phyloP scores from a whole-genome alignment of 2,888 invertebrate genomes.

The Limnephilus rhombicus region DNA sequence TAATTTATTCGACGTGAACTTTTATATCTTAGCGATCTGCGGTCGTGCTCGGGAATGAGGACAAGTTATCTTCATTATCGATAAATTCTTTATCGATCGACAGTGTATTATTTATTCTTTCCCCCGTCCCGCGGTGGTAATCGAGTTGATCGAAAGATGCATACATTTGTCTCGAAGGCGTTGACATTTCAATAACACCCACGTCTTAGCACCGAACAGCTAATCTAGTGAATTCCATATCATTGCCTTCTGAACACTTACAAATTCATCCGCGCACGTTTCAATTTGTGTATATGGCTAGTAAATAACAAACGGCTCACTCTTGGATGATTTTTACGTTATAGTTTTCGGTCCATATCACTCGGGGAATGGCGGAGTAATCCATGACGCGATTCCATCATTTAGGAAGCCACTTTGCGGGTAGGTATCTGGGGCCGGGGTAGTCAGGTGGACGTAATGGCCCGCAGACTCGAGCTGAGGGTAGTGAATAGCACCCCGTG shows the following conservation, averaged over 20 bases:
- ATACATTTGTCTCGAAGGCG: neutral
- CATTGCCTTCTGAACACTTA: neutral
- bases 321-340: slow-evolving; percentile 11
- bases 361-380: slow-evolving; percentile 13
- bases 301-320: slow-evolving; percentile 37
- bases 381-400: slow-evolving; percentile 20
- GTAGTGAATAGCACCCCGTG: neutral
- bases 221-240: neutral
- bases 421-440: neutral
- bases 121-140: neutral
- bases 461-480: neutral
- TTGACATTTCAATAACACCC: neutral
- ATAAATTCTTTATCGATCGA: too few species aligned
- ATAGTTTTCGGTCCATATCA: slow-evolving; percentile 11
- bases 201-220: neutral
- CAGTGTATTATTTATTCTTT: too few species aligned
- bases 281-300: slow-evolving; percentile 23
- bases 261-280: slow-evolving; percentile 18
- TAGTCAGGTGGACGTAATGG: slow-evolving; percentile 31
- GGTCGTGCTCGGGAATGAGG: too few species aligned
- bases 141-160: neutral
- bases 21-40: too few species aligned
- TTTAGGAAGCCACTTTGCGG: slow-evolving; percentile 30
- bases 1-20: too few species aligned
- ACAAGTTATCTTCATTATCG: too few species aligned